Evolutionary conservation across 2,797 vertebrate species (phyloP), one percentile per base, ranked within the genome.

Genomic region (Euthynnus affinis): DNA sequence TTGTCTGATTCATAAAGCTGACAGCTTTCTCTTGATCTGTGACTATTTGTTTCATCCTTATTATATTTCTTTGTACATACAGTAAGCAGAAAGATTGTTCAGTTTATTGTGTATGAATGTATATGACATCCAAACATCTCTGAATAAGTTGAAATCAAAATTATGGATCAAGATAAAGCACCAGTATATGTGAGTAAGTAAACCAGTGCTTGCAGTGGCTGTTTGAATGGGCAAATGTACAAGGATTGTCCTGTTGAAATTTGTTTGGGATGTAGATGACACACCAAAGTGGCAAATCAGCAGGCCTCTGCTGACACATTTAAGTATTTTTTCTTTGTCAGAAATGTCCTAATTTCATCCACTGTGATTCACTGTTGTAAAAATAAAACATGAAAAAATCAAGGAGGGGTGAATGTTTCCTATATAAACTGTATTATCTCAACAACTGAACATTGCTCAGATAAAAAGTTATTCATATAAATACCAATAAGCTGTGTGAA

Each of bases 1-100:
- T 34, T 59, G 58, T 78, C 60, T 37, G 68, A 60, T 70, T 82
- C 53, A 80, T 61, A 66, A 69, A 86, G 27, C 34, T 9, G 17
- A 49, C 25, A 44, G n/a, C 58, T 58, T 79, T 13, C 52, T 60
- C 8, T 71, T 5, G 55, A 3, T 64, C 9, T 78, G 20, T 76
- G 37, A 57, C 18, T 64, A 8, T 77, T 20, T 37, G 5, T 58
- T 53, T 53, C 8, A 62, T 84, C 2, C 14, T 52, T 71, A 48
- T 44, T 32, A 20, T 37, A 23, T 14, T 60, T 60, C 20, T 20
- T 18, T 13, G 2, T 53, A 8, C 57, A 5, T 32, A 22, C 29
- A 40, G 2, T 1, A 42, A 52, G 49, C n/a, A 57, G 6, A 1
- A 77, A 56, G 14, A 60, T 29, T 72, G 14, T 14, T 62, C 4